phyloP scores from a whole-genome alignment of 2,888 invertebrate species.

The Papilio demoleus region DNA sequence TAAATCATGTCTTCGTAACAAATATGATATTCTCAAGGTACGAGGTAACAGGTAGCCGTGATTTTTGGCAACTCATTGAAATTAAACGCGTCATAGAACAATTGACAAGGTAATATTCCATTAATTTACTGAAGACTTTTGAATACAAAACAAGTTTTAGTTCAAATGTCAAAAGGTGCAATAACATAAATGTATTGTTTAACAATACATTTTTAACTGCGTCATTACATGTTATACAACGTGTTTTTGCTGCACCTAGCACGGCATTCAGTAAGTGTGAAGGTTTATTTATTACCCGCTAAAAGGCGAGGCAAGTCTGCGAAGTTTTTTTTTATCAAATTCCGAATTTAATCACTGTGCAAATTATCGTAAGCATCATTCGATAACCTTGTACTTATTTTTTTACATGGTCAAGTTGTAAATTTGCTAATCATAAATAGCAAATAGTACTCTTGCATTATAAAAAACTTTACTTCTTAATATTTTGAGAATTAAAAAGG shows the following conservation, averaged over 20 bases:
- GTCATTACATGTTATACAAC: conserved; percentile 5
- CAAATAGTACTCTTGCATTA: background rate
- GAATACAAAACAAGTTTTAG: background rate
- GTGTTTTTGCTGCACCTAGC: background rate
- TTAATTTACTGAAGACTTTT: too few relatives aligned
- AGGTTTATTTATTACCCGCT: conserved; percentile 9
- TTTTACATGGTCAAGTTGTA: background rate
- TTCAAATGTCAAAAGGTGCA: conserved; percentile 21
- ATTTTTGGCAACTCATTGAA: conserved; percentile 6
- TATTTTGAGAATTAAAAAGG: background rate
- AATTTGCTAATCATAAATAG: background rate
- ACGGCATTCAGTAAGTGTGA: background rate
- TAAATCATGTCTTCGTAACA: too few relatives aligned
- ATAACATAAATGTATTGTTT: background rate
- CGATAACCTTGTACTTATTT: conserved; percentile 12
- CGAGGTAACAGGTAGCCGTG: background rate
- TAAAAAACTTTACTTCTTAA: background rate
- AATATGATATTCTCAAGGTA: conserved; percentile 1
- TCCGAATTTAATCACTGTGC: conserved; percentile 8
- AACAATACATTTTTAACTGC: conserved; percentile 2
- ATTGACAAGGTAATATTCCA: background rate
- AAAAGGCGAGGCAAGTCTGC: background rate
- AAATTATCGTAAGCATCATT: background rate
- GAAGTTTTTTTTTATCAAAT: background rate
- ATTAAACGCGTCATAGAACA: background rate